Conservation (phyloP, 2,888 invertebrate genomes). For the Calameuta filiformis region DNA sequence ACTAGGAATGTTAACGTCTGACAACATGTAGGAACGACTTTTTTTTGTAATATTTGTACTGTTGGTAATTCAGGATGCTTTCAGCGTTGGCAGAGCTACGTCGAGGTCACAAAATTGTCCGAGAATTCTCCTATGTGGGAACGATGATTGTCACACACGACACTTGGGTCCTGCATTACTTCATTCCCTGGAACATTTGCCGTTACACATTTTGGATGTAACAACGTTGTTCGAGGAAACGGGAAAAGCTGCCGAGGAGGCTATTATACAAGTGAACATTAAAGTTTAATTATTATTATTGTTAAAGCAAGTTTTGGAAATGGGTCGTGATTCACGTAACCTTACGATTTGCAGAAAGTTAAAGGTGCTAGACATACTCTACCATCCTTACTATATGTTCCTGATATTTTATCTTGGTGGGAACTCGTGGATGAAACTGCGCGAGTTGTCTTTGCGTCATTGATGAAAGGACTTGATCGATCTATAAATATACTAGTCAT, state of each 20-base stretch:
- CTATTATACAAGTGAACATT: constrained; percentile 76
- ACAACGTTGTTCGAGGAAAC: constrained; percentile 74
- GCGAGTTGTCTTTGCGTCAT: constrained; percentile 55
- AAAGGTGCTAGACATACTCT: constrained; percentile 79
- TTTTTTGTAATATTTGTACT: neutral
- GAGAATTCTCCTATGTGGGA: constrained; percentile 67
- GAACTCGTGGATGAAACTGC: constrained; percentile 60
- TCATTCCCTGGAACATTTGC: constrained; percentile 79
- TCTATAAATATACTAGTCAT: constrained; percentile 57
- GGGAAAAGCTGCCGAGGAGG: constrained; percentile 80
- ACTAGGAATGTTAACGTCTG: constrained; percentile 64
- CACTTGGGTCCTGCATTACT: constrained; percentile 83
- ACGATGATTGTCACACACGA: constrained; percentile 71
- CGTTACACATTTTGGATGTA: constrained; percentile 77
- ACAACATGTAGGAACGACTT: constrained; percentile 59
- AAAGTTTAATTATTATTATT: neutral
- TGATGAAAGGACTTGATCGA: constrained; percentile 55
- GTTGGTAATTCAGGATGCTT: constrained; percentile 7
- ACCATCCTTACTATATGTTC: constrained; percentile 68
- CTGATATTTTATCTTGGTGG: constrained; percentile 62
- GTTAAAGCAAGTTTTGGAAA: neutral
- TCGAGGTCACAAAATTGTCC: constrained; percentile 61
- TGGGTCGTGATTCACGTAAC: neutral
- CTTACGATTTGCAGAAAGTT: constrained; percentile 72
- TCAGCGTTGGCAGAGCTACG: constrained; percentile 38